Evolutionary conservation across 2,888 invertebrate species (phyloP).

Genomic region (Euplexia lucipara): DNA sequence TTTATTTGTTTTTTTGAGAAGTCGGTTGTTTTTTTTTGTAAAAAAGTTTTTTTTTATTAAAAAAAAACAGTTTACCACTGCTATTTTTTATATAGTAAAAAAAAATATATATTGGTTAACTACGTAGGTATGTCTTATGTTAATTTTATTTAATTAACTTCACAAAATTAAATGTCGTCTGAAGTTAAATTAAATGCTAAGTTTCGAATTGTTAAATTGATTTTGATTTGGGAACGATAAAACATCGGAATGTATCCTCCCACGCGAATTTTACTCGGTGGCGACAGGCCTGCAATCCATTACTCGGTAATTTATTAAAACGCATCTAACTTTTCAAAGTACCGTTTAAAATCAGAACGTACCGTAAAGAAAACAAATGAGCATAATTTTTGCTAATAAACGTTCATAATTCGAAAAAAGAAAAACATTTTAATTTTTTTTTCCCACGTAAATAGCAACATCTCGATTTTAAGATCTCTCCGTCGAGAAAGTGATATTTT

Average conservation of each 20-base stretch:
- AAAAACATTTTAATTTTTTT: not conserved
- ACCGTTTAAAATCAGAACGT: slow-evolving; percentile 25
- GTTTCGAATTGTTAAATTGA: slow-evolving; percentile 11
- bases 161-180: not conserved
- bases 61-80: too few species aligned
- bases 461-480: slow-evolving; percentile 38
- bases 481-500: slow-evolving; percentile 50
- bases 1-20: too few species aligned
- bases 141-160: not conserved
- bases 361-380: slow-evolving; percentile 16
- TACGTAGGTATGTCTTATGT: too few species aligned
- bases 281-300: slow-evolving; percentile 42
- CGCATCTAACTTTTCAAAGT: slow-evolving; percentile 6
- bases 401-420: slow-evolving; percentile 6
- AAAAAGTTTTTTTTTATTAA: too few species aligned
- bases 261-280: slow-evolving; percentile 47
- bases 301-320: slow-evolving; percentile 28
- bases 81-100: too few species aligned
- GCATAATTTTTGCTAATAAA: slow-evolving; percentile 19
- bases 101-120: too few species aligned
- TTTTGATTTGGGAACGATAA: slow-evolving; percentile 32
- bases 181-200: slow-evolving; percentile 25
- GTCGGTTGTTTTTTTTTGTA: too few species aligned
- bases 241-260: slow-evolving; percentile 39
- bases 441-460: slow-evolving; percentile 57